A percentile compares a stretch with the other conserved stretches of the same genome.
Conservation (phyloP, 2,888 invertebrate species). For the Aleiodes alternator region DNA sequence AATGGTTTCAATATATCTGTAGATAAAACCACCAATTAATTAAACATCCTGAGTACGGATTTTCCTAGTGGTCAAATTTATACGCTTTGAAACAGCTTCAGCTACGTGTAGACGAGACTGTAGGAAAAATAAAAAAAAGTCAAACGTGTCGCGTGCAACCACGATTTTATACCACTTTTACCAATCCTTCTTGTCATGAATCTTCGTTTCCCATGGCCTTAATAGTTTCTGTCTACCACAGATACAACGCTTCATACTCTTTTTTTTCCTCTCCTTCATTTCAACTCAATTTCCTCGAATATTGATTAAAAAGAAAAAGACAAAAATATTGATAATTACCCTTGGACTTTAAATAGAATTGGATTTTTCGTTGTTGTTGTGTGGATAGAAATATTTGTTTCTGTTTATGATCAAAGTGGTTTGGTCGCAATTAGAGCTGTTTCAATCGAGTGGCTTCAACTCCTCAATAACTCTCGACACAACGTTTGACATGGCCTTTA, state of each 20-base stretch:
- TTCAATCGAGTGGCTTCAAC: no score
- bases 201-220: conserved; percentile 38
- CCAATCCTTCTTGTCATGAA: conserved; percentile 31
- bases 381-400: no score
- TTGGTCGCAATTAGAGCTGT: no score
- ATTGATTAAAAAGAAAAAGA: conserved; percentile 10
- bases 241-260: conserved; percentile 15
- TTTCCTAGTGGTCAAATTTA: conserved; percentile 26
- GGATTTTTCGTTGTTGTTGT: no score
- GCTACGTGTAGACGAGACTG: conserved; percentile 20
- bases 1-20: neutral
- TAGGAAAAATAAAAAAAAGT: neutral
- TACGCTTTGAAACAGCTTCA: conserved; percentile 8
- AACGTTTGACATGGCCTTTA: no score
- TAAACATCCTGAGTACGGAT: conserved; percentile 18
- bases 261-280: conserved; percentile 8
- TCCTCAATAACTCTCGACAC: no score
- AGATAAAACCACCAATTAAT: conserved; percentile 28
- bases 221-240: conserved; percentile 39
- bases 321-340: neutral
- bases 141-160: conserved; percentile 36
- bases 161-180: conserved; percentile 33
- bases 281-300: neutral
- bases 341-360: no score
- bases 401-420: no score